Percentiles rank a stretch among this genome's conserved stretches.
phyloP scores from a whole-genome alignment of 2,888 invertebrate genomes.

The Pterobdella sp. region DNA sequence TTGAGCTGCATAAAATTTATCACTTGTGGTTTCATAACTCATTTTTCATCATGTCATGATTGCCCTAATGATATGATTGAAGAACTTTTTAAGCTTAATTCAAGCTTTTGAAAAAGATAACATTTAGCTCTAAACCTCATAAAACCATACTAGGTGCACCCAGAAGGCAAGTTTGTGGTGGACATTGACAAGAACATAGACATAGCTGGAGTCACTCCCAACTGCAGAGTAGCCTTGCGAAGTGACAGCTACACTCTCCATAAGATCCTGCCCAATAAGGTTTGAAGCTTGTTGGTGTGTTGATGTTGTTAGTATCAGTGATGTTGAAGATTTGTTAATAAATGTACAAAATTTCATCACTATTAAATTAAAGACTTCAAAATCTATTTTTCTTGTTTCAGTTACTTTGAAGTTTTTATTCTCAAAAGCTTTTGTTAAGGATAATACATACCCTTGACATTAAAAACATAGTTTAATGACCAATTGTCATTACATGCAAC shows the following conservation, averaged over 20 bases:
- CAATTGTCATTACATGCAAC: neutral
- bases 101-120: neutral
- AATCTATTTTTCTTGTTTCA: neutral
- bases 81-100: neutral
- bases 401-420: no score
- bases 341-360: neutral
- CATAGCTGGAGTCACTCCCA: constrained; percentile 92
- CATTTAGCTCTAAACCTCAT: neutral
- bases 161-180: constrained; percentile 98
- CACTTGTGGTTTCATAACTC: no score
- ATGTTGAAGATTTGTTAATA: neutral
- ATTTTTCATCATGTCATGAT: no score
- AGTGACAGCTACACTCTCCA: constrained; percentile 98
- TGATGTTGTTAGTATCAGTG: neutral
- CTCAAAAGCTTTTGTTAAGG: no score
- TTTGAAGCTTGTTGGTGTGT: constrained; percentile 40
- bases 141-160: constrained; percentile 65
- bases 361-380: neutral
- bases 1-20: no score
- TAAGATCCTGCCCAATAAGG: constrained; percentile 95
- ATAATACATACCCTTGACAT: neutral
- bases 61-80: no score
- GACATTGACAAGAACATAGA: constrained; percentile 98
- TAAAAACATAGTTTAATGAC: neutral
- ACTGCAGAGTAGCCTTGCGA: constrained; percentile 89